Conservation (phyloP, 1,140 invertebrate genomes). For the Heliconius himera region DNA sequence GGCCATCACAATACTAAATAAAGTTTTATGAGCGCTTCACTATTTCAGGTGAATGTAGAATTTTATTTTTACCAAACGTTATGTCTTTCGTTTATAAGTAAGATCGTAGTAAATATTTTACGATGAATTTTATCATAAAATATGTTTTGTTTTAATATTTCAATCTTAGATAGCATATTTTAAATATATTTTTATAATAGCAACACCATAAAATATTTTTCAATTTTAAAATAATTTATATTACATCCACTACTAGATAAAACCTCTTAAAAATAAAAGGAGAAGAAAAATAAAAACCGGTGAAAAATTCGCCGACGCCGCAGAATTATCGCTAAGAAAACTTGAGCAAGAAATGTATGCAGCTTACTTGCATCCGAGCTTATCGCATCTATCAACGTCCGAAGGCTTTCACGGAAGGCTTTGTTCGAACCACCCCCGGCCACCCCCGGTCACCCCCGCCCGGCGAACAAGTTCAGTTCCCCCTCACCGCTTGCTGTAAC, state of each 20-base stretch:
- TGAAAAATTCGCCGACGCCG: constrained; percentile 42
- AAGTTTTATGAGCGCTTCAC: constrained; percentile 34
- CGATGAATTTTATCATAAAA: neutral
- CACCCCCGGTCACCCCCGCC: constrained; percentile 41
- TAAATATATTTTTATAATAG: neutral
- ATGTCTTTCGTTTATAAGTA: constrained; percentile 2
- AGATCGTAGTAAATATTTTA: neutral
- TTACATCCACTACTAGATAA: neutral
- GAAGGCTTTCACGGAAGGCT: constrained; percentile 80
- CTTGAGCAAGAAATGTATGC: constrained; percentile 75
- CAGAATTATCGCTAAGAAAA: constrained; percentile 61
- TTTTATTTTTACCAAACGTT: constrained; percentile 20
- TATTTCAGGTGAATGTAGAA: constrained; percentile 30
- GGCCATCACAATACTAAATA: constrained; percentile 29
- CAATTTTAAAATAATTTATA: neutral
- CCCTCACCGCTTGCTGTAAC: constrained; percentile 45
- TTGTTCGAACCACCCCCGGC: constrained; percentile 63
- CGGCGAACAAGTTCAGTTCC: constrained; percentile 71
- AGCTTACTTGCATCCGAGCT: constrained; percentile 79
- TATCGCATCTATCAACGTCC: constrained; percentile 81
- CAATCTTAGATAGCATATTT: neutral
- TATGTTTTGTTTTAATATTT: neutral
- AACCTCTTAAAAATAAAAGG: constrained; percentile 4
- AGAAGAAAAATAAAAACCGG: constrained; percentile 20
- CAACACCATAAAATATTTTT: neutral